Percentiles rank a stretch among this genome's conserved stretches.
phyloP scores from a whole-genome alignment of 2,797 vertebrate genomes.

The Siniperca undulata region DNA sequence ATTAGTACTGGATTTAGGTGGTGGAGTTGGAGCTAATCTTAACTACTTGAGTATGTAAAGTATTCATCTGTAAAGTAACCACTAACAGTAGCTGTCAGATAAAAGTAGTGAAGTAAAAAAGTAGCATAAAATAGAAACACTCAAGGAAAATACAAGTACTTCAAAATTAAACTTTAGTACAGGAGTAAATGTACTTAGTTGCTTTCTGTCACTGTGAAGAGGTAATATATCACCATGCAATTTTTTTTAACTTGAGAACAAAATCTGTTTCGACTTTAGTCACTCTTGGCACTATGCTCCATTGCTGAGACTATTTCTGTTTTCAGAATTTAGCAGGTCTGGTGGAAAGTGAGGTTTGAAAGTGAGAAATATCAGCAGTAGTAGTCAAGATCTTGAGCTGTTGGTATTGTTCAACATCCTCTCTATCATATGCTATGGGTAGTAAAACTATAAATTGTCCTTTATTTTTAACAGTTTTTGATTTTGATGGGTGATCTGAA shows the following conservation, averaged over 20 bases:
- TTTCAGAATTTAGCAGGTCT: neutral
- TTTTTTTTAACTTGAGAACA: neutral
- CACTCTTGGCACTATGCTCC: neutral
- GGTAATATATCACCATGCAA: neutral
- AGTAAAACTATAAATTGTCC: neutral
- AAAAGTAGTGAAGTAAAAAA: neutral
- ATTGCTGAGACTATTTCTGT: neutral
- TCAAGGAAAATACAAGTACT: neutral
- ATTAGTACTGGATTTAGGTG: neutral
- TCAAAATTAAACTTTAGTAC: too few relatives aligned
- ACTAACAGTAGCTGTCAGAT: neutral
- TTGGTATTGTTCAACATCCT: constrained; percentile 9
- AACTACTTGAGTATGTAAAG: too few relatives aligned
- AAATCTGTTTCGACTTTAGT: neutral
- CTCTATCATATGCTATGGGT: neutral
- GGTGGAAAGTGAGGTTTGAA: constrained; percentile 5
- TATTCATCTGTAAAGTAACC: too few relatives aligned
- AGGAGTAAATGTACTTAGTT: neutral
- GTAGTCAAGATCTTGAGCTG: neutral
- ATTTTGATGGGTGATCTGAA: constrained; percentile 46
- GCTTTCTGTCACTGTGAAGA: too few relatives aligned
- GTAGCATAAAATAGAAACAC: neutral
- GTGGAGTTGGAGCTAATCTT: neutral
- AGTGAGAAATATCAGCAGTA: constrained; percentile 12
- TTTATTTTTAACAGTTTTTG: neutral